Evolutionary conservation across 92 coral and sea anemone species (phyloP).

Genomic region (Scolanthus callimorphus): DNA sequence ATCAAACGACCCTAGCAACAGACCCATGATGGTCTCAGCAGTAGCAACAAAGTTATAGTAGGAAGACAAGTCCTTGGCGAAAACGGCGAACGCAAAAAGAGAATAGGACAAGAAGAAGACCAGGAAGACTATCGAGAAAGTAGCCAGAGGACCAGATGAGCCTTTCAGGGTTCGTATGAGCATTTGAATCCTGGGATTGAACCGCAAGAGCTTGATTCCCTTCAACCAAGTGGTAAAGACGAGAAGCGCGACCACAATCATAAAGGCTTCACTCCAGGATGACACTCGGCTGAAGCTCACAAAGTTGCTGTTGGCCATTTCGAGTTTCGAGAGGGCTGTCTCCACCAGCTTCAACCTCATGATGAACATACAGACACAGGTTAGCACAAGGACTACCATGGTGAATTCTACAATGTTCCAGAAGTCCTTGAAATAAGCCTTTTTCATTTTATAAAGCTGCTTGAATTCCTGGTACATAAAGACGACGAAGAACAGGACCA

Average conservation of each 20-base stretch:
- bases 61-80: constrained; percentile 63
- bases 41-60: constrained; percentile 75
- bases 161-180: constrained; percentile 79
- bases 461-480: constrained; percentile 87
- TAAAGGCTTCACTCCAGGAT: constrained; percentile 77
- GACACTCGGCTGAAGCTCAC: constrained; percentile 85
- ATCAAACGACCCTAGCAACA: constrained; percentile 85
- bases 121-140: constrained; percentile 78
- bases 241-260: constrained; percentile 71
- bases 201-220: constrained; percentile 79
- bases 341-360: constrained; percentile 67
- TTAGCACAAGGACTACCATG: constrained; percentile 61
- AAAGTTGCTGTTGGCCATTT: constrained; percentile 44
- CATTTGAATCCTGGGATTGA: constrained; percentile 73
- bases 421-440: constrained; percentile 67
- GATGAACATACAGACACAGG: constrained; percentile 79
- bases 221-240: constrained; percentile 85
- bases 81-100: constrained; percentile 79
- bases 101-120: constrained; percentile 83
- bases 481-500: constrained; percentile 70
- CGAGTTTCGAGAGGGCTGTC: constrained; percentile 49
- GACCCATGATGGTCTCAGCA: constrained; percentile 79
- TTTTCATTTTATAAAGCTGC: constrained; percentile 71
- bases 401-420: constrained; percentile 83
- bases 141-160: constrained; percentile 79